phyloP scores from a whole-genome alignment of 2,797 vertebrate genomes.

The Loriculus beryllinus region DNA sequence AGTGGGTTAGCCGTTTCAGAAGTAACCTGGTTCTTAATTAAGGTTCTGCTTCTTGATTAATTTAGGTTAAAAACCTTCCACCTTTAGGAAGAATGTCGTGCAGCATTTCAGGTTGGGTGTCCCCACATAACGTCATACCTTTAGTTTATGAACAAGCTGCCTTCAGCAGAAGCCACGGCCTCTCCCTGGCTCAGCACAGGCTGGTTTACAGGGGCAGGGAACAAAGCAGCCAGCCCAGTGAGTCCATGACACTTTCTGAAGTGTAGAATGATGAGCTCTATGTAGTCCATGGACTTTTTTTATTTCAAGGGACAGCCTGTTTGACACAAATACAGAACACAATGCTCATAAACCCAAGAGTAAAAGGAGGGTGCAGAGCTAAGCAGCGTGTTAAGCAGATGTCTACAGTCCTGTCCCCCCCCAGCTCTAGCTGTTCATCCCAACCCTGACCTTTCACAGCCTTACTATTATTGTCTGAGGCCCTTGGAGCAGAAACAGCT shows the following conservation, averaged over 20 bases:
- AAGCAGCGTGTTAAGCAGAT: slow-evolving; percentile 12
- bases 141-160: background rate
- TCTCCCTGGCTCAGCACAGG: background rate
- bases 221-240: background rate
- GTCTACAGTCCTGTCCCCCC: background rate
- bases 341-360: background rate
- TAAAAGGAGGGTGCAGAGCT: background rate
- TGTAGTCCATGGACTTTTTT: fast-evolving
- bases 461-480: background rate
- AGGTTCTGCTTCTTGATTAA: slow-evolving; percentile 37
- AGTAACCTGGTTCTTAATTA: slow-evolving; percentile 51
- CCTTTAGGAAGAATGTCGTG: background rate
- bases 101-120: background rate
- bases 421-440: background rate
- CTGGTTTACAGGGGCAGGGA: background rate
- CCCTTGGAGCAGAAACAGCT: background rate
- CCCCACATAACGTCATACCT: background rate
- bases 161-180: background rate
- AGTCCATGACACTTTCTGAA: background rate
- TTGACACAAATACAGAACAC: background rate
- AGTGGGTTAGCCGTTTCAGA: slow-evolving; percentile 16
- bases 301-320: background rate
- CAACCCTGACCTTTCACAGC: background rate
- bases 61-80: slow-evolving; percentile 1
- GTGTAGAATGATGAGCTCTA: background rate